These are phyloP conservation scores for Syngnathoides biaculeatus DNA, from an alignment of 2,113 vertebrate species.

Conservation along the genomic window DNA sequence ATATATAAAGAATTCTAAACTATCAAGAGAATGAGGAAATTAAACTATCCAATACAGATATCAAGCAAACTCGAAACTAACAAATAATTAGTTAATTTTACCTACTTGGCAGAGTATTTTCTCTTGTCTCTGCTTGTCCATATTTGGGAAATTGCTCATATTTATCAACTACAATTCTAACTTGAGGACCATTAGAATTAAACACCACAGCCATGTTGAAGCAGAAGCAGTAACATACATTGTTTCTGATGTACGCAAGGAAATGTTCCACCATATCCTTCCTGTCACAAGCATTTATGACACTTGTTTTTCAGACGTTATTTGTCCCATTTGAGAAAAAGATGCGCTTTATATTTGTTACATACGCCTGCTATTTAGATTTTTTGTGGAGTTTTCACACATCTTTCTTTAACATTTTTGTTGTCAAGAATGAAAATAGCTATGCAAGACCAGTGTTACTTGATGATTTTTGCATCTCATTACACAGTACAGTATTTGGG, in stretches of 20 bases:
- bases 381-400: no score
- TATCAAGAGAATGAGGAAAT: background rate
- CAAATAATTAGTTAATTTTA: background rate
- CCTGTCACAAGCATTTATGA: background rate
- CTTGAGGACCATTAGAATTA: background rate
- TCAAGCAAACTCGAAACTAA: background rate
- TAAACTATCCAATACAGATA: background rate
- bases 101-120: constrained; percentile 4
- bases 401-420: no score
- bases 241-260: no score
- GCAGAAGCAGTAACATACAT: background rate
- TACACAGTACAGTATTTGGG: no score
- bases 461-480: no score
- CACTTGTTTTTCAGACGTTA: background rate
- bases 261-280: constrained; percentile 1
- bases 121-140: background rate
- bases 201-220: constrained; percentile 21
- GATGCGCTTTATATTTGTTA: background rate
- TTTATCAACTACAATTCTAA: background rate
- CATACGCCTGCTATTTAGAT: no score
- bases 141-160: constrained; percentile 17
- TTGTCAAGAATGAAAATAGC: no score
- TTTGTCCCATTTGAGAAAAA: background rate
- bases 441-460: no score
- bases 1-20: background rate